Evolutionary conservation across 2,888 invertebrate genomes (phyloP), one percentile per base, ranked within the genome.

Genomic region (Agrochola litura): DNA sequence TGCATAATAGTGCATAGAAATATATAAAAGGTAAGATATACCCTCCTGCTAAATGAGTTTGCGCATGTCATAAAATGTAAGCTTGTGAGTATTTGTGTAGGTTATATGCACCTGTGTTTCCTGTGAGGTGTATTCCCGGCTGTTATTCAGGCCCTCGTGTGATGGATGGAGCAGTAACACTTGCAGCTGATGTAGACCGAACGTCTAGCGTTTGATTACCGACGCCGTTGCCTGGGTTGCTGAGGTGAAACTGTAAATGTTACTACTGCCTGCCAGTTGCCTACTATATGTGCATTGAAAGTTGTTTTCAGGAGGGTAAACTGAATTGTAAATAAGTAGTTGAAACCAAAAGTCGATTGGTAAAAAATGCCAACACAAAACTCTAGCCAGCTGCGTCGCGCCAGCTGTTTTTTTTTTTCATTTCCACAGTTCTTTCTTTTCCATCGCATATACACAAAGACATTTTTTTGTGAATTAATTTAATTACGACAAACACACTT

Each of bases 141-240:
- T 83, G 85, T 76, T 75, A 71, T 64, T 10, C 63, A 65, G n/a
- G 60, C 46, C 65, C 65, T 80, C 68, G 6, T 43, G 83, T 86
- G 79, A 90, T 91, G 77, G 84, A 91, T 91, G 85, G 69, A 77
- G 79, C 73, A 82, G 82, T 86, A 89, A 86, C 92, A 89, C 88
- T 91, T 90, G 92, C 87, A 77, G 78, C 73, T 90, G 92, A 92
- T 91, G 89, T 87, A 92, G 91, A 91, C 83, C 81, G 79, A 92
- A 88, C 84, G 83, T 86, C 84, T 84, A 54, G 49, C 76, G 73
- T 80, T 83, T 84, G 86, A 87, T 85, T 83, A 82, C 83, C 70
- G 65, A 72, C 79, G 61, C 69, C 52, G 30, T 41, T 52, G 49
- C 41, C 85, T 41, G 66, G 16, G 54, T 22, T 41, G 54, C 10